Percentiles rank a stretch among this genome's conserved stretches.
Evolutionary conservation across 2,797 vertebrate species (phyloP).

Genomic region (Myripristis murdjan): DNA sequence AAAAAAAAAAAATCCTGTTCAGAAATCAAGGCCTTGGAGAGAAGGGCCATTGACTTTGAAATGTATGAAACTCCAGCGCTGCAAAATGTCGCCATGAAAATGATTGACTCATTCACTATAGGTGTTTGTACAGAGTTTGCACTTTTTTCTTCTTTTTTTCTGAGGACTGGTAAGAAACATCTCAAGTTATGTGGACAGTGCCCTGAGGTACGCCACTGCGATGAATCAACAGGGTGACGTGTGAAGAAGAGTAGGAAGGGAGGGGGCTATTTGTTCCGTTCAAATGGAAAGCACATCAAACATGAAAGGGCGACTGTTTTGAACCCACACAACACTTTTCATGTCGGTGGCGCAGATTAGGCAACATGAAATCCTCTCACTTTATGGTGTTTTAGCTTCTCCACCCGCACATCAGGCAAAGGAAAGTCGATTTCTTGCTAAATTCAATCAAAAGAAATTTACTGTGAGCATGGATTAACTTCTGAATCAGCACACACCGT

Average conservation of each 20-base stretch:
- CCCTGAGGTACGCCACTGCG: slow-evolving; percentile 48
- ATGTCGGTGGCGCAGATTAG: slow-evolving; percentile 34
- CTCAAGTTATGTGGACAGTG: slow-evolving; percentile 25
- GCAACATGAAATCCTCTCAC: slow-evolving; percentile 32
- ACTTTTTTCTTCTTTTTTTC: not conserved
- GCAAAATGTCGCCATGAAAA: slow-evolving; percentile 50
- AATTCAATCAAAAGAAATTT: slow-evolving; percentile 49
- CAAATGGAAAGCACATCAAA: slow-evolving; percentile 69
- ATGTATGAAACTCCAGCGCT: slow-evolving; percentile 45
- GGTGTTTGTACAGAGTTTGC: slow-evolving; percentile 19
- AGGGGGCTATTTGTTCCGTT: slow-evolving; percentile 51
- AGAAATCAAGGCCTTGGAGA: slow-evolving; percentile 43
- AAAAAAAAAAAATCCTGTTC: slow-evolving; percentile 18
- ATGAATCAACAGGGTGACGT: slow-evolving; percentile 35
- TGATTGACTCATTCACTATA: slow-evolving; percentile 15
- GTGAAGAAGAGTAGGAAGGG: slow-evolving; percentile 5
- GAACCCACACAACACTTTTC: slow-evolving; percentile 60
- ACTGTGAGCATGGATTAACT: slow-evolving; percentile 13
- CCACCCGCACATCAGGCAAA: slow-evolving; percentile 31
- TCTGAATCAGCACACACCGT: not conserved
- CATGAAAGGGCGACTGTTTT: slow-evolving; percentile 42
- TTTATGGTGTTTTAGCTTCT: slow-evolving; percentile 52
- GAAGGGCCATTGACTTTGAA: slow-evolving; percentile 69
- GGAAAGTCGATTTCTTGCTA: slow-evolving; percentile 36
- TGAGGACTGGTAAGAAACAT: slow-evolving; percentile 12